phyloP scores from a whole-genome alignment of 2,797 vertebrate species.

The Champsocephalus esox region DNA sequence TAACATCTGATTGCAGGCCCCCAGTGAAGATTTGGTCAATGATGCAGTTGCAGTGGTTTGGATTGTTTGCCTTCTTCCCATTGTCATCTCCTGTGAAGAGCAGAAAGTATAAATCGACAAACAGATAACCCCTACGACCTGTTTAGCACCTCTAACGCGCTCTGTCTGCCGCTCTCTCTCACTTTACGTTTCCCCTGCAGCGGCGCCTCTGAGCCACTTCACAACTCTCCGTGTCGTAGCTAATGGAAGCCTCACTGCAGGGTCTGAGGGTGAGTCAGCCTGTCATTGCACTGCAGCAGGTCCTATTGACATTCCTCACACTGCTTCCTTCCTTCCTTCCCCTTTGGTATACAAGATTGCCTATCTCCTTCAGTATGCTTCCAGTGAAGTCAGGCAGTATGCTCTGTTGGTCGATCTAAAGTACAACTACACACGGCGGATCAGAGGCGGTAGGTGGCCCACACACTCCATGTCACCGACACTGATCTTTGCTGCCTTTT shows the following conservation, averaged over 20 bases:
- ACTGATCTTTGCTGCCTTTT: not conserved
- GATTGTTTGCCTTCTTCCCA: slow-evolving; percentile 97
- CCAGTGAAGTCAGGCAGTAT: slow-evolving; percentile 40
- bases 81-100: slow-evolving; percentile 91
- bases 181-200: slow-evolving; percentile 43
- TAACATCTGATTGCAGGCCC: slow-evolving; percentile 96
- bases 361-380: slow-evolving; percentile 66
- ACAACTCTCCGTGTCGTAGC: slow-evolving; percentile 46
- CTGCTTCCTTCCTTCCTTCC: slow-evolving; percentile 51
- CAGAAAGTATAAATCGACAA: slow-evolving; percentile 37
- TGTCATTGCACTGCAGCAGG: slow-evolving; percentile 57
- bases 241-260: slow-evolving; percentile 54
- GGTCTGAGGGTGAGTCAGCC: slow-evolving; percentile 53
- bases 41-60: slow-evolving; percentile 99
- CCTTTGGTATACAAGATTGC: slow-evolving; percentile 51
- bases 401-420: slow-evolving; percentile 36
- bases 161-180: slow-evolving; percentile 43
- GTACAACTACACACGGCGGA: slow-evolving; percentile 11
- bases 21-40: slow-evolving; percentile 99
- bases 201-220: slow-evolving; percentile 37
- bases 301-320: slow-evolving; percentile 71
- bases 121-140: slow-evolving; percentile 47
- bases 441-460: slow-evolving; percentile 26
- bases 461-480: slow-evolving; percentile 17
- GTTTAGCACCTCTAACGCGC: slow-evolving; percentile 56